Conservation (phyloP, 2,888 invertebrate genomes). For the Drosophila parthenogenetica region DNA sequence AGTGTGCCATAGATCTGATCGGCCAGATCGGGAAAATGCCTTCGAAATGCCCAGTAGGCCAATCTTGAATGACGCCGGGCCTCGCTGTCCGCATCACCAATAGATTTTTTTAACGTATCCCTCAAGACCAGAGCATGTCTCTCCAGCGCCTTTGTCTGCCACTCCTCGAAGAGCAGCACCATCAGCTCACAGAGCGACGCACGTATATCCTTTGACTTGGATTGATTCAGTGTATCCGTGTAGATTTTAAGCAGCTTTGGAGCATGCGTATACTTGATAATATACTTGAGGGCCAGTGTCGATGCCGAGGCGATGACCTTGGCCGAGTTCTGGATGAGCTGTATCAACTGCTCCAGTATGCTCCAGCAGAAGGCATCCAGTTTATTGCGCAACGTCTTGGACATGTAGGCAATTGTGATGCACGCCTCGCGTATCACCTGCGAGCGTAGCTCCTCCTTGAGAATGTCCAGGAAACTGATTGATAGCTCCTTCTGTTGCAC, state of each 20-base stretch:
- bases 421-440: constrained; percentile 95
- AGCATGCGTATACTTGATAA: constrained; percentile 93
- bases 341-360: constrained; percentile 93
- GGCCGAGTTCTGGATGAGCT: constrained; percentile 97
- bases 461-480: constrained; percentile 91
- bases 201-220: constrained; percentile 97
- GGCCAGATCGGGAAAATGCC: constrained; percentile 96
- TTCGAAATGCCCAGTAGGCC: constrained; percentile 95
- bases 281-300: constrained; percentile 93
- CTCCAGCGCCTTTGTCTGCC: constrained; percentile 94
- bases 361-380: constrained; percentile 94
- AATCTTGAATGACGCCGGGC: constrained; percentile 90
- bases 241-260: constrained; percentile 93
- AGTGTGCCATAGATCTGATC: constrained; percentile 93
- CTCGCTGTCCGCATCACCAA: constrained; percentile 96
- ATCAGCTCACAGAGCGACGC: constrained; percentile 92
- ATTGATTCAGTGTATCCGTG: constrained; percentile 89
- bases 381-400: constrained; percentile 92
- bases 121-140: constrained; percentile 91
- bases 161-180: constrained; percentile 92
- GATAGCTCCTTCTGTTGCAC: constrained; percentile 92
- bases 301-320: constrained; percentile 97
- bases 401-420: constrained; percentile 96
- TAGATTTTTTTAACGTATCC: constrained; percentile 94
- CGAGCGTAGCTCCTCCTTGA: constrained; percentile 96